Conservation (phyloP, 2,797 vertebrate genomes). For the Anisognathus igniventris region DNA sequence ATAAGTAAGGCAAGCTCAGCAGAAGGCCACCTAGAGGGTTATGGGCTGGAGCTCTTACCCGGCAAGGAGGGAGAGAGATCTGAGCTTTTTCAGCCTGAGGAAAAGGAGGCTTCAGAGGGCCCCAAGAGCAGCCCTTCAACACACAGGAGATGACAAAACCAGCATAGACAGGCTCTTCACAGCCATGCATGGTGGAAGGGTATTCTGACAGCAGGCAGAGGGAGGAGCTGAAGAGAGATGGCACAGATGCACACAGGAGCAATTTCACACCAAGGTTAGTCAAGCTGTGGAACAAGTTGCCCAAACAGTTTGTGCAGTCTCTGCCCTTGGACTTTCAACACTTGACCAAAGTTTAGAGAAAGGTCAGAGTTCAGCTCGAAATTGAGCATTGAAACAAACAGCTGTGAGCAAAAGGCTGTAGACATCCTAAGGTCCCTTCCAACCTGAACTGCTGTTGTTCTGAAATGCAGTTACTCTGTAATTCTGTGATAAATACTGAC, state of each 20-base stretch:
- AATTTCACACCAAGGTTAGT: not conserved
- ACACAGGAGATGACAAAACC: fast-evolving
- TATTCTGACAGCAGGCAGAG: not conserved
- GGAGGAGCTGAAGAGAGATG: not conserved
- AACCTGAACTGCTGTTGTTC: not conserved
- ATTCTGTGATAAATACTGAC: not conserved
- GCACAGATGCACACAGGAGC: not conserved
- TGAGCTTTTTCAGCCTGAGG: not conserved
- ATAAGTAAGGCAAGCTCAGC: not conserved
- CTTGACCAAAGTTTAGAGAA: not conserved
- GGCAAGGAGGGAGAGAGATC: not conserved
- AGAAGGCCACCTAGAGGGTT: not conserved
- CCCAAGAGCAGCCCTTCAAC: not conserved
- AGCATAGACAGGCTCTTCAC: not conserved
- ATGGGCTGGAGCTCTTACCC: not conserved
- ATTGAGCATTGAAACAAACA: not conserved
- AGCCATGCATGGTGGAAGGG: not conserved
- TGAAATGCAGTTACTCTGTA: not conserved
- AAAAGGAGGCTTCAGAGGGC: not conserved
- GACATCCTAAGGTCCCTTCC: not conserved
- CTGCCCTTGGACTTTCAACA: not conserved
- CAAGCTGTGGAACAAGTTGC: not conserved
- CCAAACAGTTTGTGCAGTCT: not conserved
- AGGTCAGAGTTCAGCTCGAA: not conserved
- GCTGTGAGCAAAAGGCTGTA: not conserved